Base-by-base conservation (phyloP, 2,888 invertebrate species). In the Gastrophysa polygoni region DNA sequence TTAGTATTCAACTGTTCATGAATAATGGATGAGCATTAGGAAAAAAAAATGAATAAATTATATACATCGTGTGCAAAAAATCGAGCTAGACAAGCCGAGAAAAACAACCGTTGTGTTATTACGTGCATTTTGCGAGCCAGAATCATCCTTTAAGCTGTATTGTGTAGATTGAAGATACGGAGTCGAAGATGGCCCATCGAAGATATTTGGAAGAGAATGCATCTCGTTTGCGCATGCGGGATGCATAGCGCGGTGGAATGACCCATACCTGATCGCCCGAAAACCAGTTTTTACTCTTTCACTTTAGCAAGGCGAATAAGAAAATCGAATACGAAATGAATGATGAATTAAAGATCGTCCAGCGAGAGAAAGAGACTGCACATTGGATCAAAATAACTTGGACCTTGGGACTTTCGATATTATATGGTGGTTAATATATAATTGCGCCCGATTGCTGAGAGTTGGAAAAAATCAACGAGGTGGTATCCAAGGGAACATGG, bases 221-320 rank as follows among this genome's bases (percentile, higher is more conserved):
- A 70, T 63, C 59, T 49, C 65, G 54, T 59, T 29, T 48, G 67
- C 67, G 70, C 64, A 64, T 69, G 74, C 68, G 73, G 60, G 61
- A 60, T 72, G 70, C 73, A 71, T 71, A 70, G 66, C 67, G 64
- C 74, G 74, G 77, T 73, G 77, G 77, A 78, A 78, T 77, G 78
- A 78, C 78, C 78, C 71, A 77, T 76, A 75, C 76, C 74, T 76
- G 77, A 74, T 73, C 73, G 70, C 71, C 73, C 76, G 69, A 77
- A 78, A 77, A 78, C 78, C 68, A 76, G 78, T 78, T 78, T 77
- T 77, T 75, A 71, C 71, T 75, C 73, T 72, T 74, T 72, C 70
- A 73, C 70, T 74, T 74, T 74, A 71, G 65, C 70, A 72, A 71
- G 69, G 71, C 71, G 62, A 73, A 76, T 73, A 73, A 73, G 38